Base-by-base conservation (phyloP, 37 sponge, comb jelly and placozoan genomes). In the Amphimedon queenslandica region DNA sequence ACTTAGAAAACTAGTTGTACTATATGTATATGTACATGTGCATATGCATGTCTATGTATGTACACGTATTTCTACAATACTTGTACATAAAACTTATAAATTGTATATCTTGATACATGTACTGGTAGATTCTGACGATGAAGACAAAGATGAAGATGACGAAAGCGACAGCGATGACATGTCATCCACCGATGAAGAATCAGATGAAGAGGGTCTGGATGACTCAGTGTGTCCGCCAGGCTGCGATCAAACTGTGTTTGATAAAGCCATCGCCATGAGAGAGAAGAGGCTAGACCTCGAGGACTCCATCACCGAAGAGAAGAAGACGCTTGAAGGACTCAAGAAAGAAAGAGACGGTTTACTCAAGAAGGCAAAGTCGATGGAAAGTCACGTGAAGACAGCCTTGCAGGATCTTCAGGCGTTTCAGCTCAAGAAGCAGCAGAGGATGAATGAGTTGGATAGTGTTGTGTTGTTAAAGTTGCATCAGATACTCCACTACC, bases 361-460 rank as follows among this genome's bases (percentile, higher is more conserved):
- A 58, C 81, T 77, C 74, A 98, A 98, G 89, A 98, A 98, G 58
- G 77, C 71, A 32, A 98, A 92, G 82, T 72, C 89, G 4, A 89
- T 92, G 79, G 96, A 95, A 13, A 38, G 66, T 60, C 92, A 84
- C 1, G 88, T 95, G 71, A 98, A 95, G 78, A 75, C 77, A 38
- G 96, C 99, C 6, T 77, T 77, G 25, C 76, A 43, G 32, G 99
- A 98, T 4, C 80, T 98, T 42, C 88, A 95, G 64, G 72, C 79
- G 34, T 75, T 84, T 28, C 80, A 96, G 86, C 63, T 93, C 47
- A 94, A 95, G 86, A 98, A 98, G 61, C 99, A 95, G 78, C 91
- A 92, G 75, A 75, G 86, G 42, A 65, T 98, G 66, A 98, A 98
- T 71, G 99, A 98, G 71, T 69, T 98, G 60, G 93, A 98, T 55